A percentile compares a stretch with the other conserved stretches of the same genome.
Evolutionary conservation across 2,888 invertebrate genomes (phyloP).

Genomic region (Schizaphis graminum): DNA sequence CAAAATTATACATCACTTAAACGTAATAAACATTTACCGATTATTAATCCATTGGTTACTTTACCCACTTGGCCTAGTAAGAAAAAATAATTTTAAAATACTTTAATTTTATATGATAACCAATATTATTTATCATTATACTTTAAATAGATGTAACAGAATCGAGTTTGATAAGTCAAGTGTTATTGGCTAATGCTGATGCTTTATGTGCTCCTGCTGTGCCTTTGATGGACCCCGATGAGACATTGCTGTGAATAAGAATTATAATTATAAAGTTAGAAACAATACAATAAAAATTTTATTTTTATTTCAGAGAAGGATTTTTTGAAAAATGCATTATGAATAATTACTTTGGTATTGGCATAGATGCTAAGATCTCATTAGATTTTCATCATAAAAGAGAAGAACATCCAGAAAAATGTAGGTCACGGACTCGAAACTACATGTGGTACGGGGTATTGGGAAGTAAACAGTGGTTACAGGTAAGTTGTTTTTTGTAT

Average conservation of each 20-base stretch:
- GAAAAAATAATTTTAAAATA: constrained; percentile 68
- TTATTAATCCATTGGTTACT: constrained; percentile 89
- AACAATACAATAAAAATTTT: constrained; percentile 42
- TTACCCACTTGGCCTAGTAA: constrained; percentile 90
- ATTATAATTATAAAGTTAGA: not conserved
- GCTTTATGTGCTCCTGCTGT: constrained; percentile 97
- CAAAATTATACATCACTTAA: constrained; percentile 75
- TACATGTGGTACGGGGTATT: constrained; percentile 89
- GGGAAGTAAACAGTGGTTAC: constrained; percentile 74
- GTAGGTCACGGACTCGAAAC: constrained; percentile 92
- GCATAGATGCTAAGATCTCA: constrained; percentile 97
- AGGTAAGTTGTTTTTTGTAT: constrained; percentile 67
- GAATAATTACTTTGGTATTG: constrained; percentile 99
- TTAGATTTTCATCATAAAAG: constrained; percentile 97
- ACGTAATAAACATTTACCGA: constrained; percentile 77
- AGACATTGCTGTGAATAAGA: constrained; percentile 77
- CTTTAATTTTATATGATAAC: constrained; percentile 60
- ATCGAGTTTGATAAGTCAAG: constrained; percentile 93
- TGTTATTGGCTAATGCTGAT: constrained; percentile 94
- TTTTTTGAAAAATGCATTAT: constrained; percentile 95
- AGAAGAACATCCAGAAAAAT: constrained; percentile 97
- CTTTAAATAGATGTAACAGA: constrained; percentile 76
- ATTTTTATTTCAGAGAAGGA: constrained; percentile 77
- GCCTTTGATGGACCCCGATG: constrained; percentile 93
- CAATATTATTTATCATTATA: constrained; percentile 50